phyloP scores from a whole-genome alignment of 2,797 vertebrate genomes.

The Sardinella longiceps region DNA sequence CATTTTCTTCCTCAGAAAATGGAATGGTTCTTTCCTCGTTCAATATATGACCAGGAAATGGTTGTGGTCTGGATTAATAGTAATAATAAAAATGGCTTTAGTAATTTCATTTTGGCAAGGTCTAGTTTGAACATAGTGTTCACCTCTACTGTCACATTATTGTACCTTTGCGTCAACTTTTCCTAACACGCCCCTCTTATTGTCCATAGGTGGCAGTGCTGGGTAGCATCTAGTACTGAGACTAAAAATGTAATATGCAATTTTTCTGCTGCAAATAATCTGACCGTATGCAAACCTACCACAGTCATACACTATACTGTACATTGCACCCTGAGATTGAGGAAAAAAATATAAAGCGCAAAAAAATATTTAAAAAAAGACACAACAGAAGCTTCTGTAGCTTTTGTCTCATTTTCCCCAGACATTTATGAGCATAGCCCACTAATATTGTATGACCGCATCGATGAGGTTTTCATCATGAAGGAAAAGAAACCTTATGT shows the following conservation, averaged over 20 bases:
- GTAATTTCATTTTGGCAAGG: not conserved
- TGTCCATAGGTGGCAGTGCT: constrained; percentile 51
- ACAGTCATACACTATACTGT: not conserved
- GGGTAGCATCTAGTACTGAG: not conserved
- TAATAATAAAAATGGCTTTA: not conserved
- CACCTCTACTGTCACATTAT: not conserved
- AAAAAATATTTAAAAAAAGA: constrained; percentile 27
- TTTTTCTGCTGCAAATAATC: not conserved
- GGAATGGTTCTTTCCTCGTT: not conserved
- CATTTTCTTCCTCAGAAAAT: not conserved
- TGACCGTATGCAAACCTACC: not conserved
- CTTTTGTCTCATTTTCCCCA: constrained; percentile 36
- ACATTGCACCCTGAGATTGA: constrained; percentile 25
- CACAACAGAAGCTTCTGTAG: constrained; percentile 24
- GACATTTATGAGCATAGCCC: not conserved
- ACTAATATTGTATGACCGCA: not conserved
- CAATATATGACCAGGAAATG: constrained; percentile 12
- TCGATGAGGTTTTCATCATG: not conserved
- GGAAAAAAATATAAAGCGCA: constrained; percentile 34
- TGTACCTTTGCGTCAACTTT: not conserved
- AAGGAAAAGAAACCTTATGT: constrained; percentile 12
- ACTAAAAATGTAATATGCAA: not conserved
- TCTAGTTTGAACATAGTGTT: not conserved
- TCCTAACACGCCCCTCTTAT: constrained; percentile 3
- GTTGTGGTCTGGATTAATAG: not conserved